Conservation (phyloP, 2,113 vertebrate species). For the Columbina picui region DNA sequence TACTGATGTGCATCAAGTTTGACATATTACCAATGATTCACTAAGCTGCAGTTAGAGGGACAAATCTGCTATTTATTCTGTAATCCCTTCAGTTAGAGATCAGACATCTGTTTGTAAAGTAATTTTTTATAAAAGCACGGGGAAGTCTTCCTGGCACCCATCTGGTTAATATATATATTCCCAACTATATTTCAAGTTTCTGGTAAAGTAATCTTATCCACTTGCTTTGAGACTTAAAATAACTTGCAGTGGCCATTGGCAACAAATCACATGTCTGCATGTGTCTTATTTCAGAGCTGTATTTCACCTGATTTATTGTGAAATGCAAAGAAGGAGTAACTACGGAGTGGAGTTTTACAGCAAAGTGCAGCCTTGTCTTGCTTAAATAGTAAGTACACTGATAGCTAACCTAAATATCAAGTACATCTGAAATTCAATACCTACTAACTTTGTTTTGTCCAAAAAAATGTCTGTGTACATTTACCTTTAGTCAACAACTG, state of each 20-base stretch:
- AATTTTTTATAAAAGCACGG: background rate
- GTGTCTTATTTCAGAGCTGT: background rate
- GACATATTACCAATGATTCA: constrained; percentile 4
- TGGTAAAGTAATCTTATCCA: background rate
- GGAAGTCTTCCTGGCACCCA: background rate
- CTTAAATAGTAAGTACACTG: background rate
- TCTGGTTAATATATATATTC: constrained; percentile 29
- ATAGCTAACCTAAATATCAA: background rate
- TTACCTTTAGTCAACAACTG: background rate
- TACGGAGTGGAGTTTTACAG: background rate
- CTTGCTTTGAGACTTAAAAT: background rate
- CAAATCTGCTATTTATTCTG: constrained; percentile 34
- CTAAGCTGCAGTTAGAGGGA: background rate
- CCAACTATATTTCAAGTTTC: background rate
- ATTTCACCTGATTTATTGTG: background rate
- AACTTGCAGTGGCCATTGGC: background rate
- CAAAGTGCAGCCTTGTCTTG: background rate
- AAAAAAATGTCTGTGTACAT: background rate
- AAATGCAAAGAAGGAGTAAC: background rate
- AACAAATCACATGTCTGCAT: background rate
- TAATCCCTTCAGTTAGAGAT: constrained; percentile 31
- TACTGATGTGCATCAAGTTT: background rate
- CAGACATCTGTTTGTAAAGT: constrained; percentile 49
- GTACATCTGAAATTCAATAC: background rate
- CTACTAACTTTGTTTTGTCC: background rate